These are phyloP conservation scores for Folsomia candida DNA, from an alignment of 2,888 invertebrate species.

Conservation along the genomic window DNA sequence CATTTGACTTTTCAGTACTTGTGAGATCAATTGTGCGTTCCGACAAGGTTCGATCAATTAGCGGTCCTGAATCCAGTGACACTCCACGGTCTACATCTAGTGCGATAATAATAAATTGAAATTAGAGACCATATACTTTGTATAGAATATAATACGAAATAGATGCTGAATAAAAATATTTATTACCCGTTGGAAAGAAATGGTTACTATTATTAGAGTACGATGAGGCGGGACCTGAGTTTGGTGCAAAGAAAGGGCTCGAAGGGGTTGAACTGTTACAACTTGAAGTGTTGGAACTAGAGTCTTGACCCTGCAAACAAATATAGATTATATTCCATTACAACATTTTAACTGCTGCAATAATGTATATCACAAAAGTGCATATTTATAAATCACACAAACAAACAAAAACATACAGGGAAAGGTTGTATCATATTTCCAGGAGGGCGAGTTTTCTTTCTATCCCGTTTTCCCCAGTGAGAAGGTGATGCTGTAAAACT, in stretches of 20 bases:
- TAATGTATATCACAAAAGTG: too few relatives aligned
- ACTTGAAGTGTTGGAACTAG: conserved; percentile 90
- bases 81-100: conserved; percentile 55
- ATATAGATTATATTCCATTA: conserved; percentile 12
- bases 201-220: conserved; percentile 53
- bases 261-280: conserved; percentile 96
- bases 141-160: neutral
- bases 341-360: too few relatives aligned
- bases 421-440: conserved; percentile 59
- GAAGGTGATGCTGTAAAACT: conserved; percentile 41
- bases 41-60: conserved; percentile 30
- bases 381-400: neutral
- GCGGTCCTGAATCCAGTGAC: conserved; percentile 60
- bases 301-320: conserved; percentile 67
- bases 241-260: conserved; percentile 70
- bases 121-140: too few relatives aligned
- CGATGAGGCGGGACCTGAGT: conserved; percentile 58
- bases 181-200: conserved; percentile 66
- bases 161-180: too few relatives aligned
- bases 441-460: conserved; percentile 47
- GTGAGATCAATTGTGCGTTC: conserved; percentile 42
- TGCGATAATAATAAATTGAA: neutral
- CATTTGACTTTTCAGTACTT: conserved; percentile 54
- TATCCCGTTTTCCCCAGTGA: conserved; percentile 36
- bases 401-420: conserved; percentile 60